phyloP scores from a whole-genome alignment of 2,888 invertebrate species.

The Ecdyonurus torrentis region DNA sequence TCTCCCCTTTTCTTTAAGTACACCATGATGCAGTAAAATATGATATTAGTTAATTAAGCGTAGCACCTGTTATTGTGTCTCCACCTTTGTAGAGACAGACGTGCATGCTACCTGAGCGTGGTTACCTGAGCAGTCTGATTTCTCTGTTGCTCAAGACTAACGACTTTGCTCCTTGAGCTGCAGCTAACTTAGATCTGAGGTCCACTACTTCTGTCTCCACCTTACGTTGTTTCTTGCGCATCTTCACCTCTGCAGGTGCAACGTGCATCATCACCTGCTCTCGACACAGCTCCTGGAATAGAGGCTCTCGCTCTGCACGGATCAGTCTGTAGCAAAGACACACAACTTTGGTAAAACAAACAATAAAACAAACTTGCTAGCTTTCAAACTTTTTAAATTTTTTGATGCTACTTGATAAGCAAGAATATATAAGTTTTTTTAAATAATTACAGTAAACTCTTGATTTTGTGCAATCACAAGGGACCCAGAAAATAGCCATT shows the following conservation, averaged over 20 bases:
- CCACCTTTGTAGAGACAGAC: neutral
- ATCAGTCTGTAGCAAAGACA: no score
- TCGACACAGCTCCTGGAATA: slow-evolving; percentile 71
- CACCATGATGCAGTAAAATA: no score
- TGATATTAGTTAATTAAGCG: slow-evolving; percentile 10
- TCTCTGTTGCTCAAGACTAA: slow-evolving; percentile 84
- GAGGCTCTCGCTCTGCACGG: slow-evolving; percentile 46
- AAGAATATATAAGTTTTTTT: no score
- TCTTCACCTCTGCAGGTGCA: slow-evolving; percentile 68
- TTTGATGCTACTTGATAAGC: no score
- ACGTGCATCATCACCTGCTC: slow-evolving; percentile 75
- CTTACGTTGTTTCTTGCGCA: slow-evolving; percentile 76
- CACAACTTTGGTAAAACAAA: no score
- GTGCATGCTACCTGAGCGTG: no score
- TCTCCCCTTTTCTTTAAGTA: no score
- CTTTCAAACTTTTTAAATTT: no score
- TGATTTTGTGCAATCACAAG: no score
- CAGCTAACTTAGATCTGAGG: slow-evolving; percentile 52
- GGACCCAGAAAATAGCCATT: no score
- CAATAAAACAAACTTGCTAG: no score
- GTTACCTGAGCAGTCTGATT: slow-evolving; percentile 59
- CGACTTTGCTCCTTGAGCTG: slow-evolving; percentile 43
- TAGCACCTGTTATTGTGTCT: neutral
- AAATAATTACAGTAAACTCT: no score
- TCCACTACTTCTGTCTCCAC: slow-evolving; percentile 83